Evolutionary conservation across 2,797 vertebrate genomes (phyloP).

Genomic region (Clamator glandarius): DNA sequence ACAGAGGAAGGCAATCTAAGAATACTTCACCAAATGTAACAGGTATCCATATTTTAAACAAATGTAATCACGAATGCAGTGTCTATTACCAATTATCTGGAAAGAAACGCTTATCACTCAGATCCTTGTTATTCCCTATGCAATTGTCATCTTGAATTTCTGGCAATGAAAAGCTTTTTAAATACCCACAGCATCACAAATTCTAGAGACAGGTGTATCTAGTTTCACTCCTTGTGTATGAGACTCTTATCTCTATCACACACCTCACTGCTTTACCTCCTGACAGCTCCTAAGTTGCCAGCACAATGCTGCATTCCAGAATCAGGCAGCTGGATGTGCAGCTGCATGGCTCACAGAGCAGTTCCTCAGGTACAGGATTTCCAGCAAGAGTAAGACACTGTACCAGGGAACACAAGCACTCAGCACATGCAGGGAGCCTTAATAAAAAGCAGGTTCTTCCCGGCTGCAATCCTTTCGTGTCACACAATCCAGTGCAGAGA

Average conservation of each 20-base stretch:
- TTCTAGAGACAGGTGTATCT: not conserved
- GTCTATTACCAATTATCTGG: not conserved
- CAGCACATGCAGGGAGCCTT: not conserved
- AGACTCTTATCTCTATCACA: not conserved
- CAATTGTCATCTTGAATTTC: not conserved
- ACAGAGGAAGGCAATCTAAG: not conserved
- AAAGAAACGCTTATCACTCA: slow-evolving; percentile 2
- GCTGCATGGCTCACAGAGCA: not conserved
- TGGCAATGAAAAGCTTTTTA: not conserved
- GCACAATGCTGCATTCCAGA: rapidly evolving
- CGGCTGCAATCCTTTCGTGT: not conserved
- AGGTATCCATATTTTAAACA: not conserved
- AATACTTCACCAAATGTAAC: not conserved
- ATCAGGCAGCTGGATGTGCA: not conserved
- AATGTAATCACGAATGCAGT: not conserved
- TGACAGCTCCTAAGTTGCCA: not conserved
- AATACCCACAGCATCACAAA: not conserved
- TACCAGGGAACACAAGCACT: not conserved
- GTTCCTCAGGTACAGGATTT: not conserved
- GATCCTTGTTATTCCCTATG: not conserved
- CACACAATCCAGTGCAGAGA: not conserved
- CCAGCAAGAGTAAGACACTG: not conserved
- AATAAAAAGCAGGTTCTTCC: not conserved
- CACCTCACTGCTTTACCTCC: not conserved
- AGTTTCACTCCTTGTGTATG: not conserved